phyloP scores from a whole-genome alignment of 1,140 invertebrate species.

The Epicauta chinensis region DNA sequence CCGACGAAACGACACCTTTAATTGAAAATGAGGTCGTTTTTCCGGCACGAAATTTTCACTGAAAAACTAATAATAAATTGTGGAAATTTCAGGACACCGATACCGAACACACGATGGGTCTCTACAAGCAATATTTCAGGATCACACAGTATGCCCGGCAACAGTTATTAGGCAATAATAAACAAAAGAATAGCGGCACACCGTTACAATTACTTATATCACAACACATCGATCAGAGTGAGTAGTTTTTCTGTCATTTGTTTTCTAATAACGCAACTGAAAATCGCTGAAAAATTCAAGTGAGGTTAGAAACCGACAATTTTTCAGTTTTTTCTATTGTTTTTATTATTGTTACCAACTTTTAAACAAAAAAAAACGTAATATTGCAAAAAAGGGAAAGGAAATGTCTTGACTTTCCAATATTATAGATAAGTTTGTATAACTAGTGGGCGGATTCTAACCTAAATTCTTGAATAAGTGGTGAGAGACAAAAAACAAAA shows the following conservation, averaged over 20 bases:
- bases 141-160: conserved; percentile 63
- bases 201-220: conserved; percentile 71
- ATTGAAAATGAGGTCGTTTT: no score
- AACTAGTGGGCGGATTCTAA: neutral
- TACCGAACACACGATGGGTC: conserved; percentile 45
- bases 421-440: neutral
- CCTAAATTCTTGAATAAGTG: neutral
- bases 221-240: conserved; percentile 65
- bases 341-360: no score
- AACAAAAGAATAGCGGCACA: conserved; percentile 46
- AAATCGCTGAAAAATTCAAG: no score
- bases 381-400: no score
- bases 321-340: no score
- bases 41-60: no score
- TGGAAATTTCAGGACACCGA: conserved; percentile 15
- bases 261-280: neutral
- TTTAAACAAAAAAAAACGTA: no score
- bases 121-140: conserved; percentile 67
- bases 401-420: no score
- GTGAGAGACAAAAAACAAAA: neutral
- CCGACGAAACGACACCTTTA: no score
- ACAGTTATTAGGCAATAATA: conserved; percentile 55
- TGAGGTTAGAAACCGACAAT: no score
- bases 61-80: conserved; percentile 1
- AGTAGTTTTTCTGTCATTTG: conserved; percentile 48